phyloP scores from a whole-genome alignment of 2,797 vertebrate species.

The Myotis daubentonii region DNA sequence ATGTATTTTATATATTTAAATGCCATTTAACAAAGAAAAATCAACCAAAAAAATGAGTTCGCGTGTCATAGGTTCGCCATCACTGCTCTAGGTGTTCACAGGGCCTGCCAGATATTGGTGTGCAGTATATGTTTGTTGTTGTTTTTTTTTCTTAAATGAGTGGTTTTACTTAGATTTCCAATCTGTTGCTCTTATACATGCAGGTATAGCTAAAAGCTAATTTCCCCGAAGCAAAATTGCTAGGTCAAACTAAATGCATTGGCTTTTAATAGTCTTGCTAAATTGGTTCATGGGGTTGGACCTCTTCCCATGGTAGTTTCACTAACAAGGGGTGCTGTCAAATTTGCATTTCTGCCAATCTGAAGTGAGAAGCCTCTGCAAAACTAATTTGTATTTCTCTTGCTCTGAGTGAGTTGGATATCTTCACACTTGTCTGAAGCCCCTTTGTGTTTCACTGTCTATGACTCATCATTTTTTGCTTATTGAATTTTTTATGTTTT shows the following conservation, averaged over 20 bases:
- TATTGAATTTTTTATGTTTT: conserved; percentile 2
- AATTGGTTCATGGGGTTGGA: not conserved
- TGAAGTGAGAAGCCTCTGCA: not conserved
- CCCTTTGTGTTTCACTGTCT: not conserved
- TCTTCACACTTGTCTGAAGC: not conserved
- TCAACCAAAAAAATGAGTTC: too few species aligned
- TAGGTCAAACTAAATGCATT: not conserved
- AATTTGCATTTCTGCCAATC: not conserved
- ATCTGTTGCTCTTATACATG: not conserved
- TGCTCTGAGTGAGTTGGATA: too few species aligned
- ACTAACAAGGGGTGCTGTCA: not conserved
- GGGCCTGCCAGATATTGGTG: not conserved
- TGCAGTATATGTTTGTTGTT: not conserved
- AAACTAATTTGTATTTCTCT: not conserved
- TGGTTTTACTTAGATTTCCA: not conserved
- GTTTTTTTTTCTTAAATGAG: not conserved
- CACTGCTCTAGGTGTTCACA: not conserved
- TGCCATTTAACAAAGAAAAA: too few species aligned
- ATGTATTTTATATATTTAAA: too few species aligned
- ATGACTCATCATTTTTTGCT: not conserved
- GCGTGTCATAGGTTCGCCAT: too few species aligned
- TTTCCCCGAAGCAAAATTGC: not conserved
- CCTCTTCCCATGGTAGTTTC: not conserved
- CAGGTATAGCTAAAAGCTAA: not conserved
- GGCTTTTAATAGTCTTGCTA: not conserved